Conservation (phyloP, 2,888 invertebrate species). For the Serrognathus titanus region DNA sequence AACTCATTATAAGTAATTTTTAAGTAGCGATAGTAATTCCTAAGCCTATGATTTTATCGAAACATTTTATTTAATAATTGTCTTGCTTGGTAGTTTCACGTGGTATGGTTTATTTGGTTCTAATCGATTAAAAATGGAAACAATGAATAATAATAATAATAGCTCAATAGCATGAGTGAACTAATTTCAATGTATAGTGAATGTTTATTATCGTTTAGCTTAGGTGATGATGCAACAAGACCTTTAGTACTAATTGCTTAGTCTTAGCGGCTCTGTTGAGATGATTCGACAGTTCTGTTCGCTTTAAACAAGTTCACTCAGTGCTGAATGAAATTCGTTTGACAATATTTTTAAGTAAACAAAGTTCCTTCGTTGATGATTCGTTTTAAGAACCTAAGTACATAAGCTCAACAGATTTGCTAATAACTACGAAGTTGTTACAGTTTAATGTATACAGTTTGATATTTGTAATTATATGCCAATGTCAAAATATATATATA, state of each 20-base stretch:
- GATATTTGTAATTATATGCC: conserved; percentile 30
- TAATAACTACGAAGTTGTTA: conserved; percentile 20
- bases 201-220: conserved; percentile 6
- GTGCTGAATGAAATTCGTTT: no score
- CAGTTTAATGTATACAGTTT: conserved; percentile 31
- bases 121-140: background rate
- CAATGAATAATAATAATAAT: background rate
- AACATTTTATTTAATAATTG: background rate
- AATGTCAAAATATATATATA: background rate
- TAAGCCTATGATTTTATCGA: conserved; percentile 16
- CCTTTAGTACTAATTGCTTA: background rate
- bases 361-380: no score
- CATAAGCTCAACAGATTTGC: conserved; percentile 20
- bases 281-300: background rate
- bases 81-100: background rate
- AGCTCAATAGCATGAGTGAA: conserved; percentile 1
- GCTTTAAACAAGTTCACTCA: no score
- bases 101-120: background rate
- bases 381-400: background rate
- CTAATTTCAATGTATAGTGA: conserved; percentile 7
- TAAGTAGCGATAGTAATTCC: conserved; percentile 19
- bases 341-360: no score
- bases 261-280: background rate
- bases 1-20: conserved; percentile 6
- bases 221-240: conserved; percentile 3